A percentile compares a stretch with the other conserved stretches of the same genome.
Conservation (phyloP, 2,888 invertebrate genomes). For the Neoscelio sp. region DNA sequence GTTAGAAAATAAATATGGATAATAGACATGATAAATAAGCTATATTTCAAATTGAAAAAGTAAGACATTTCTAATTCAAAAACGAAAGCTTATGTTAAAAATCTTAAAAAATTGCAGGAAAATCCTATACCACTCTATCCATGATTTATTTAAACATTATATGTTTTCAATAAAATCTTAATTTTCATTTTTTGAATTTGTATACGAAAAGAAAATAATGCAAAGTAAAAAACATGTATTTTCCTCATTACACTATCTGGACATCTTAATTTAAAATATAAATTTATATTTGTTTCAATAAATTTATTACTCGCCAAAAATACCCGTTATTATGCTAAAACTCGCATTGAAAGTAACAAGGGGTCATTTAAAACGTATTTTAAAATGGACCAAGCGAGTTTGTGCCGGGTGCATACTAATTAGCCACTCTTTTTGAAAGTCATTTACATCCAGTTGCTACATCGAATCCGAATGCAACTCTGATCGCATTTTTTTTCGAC, state of each 20-base stretch:
- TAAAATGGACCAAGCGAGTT: slow-evolving; percentile 67
- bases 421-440: slow-evolving; percentile 18
- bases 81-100: too few species aligned
- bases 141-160: too few species aligned
- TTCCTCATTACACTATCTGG: background rate
- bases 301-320: slow-evolving; percentile 43
- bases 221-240: background rate
- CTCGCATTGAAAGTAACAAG: slow-evolving; percentile 64
- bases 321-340: slow-evolving; percentile 69
- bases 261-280: background rate
- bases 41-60: too few species aligned
- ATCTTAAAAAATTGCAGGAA: too few species aligned
- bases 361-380: slow-evolving; percentile 52
- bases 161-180: too few species aligned
- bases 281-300: slow-evolving; percentile 2
- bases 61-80: too few species aligned
- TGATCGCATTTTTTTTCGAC: slow-evolving; percentile 39
- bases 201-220: too few species aligned
- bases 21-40: too few species aligned
- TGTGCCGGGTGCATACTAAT: slow-evolving; percentile 67
- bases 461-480: slow-evolving; percentile 37
- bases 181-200: too few species aligned
- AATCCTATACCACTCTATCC: too few species aligned
- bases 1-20: too few species aligned
- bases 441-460: slow-evolving; percentile 11